Percentiles rank a stretch among this genome's conserved stretches.
These are phyloP conservation scores for Archips crataeganus DNA, from an alignment of 2,888 invertebrate species.

Conservation along the genomic window DNA sequence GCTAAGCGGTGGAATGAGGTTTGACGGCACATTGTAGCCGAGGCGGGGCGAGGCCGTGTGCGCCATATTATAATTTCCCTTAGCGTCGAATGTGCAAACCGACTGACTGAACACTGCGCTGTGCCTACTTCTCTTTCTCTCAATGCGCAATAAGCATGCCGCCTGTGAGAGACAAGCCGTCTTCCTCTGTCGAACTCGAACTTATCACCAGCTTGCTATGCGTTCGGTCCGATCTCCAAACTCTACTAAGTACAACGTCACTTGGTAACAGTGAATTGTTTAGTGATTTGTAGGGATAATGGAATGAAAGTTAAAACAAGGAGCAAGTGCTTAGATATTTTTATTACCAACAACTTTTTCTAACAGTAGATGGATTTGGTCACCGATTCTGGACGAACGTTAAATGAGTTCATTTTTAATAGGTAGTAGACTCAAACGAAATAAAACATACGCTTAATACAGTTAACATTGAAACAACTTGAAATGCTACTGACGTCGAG, in stretches of 20 bases:
- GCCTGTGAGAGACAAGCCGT: conserved; percentile 55
- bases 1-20: conserved; percentile 85
- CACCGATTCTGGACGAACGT: background rate
- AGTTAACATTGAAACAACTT: background rate
- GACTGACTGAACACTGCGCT: conserved; percentile 75
- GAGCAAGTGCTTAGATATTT: background rate
- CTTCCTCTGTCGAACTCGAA: conserved; percentile 38
- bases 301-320: background rate
- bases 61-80: conserved; percentile 85
- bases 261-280: conserved; percentile 27
- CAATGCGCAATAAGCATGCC: conserved; percentile 67
- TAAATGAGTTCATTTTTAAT: background rate
- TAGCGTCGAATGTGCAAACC: conserved; percentile 83
- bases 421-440: background rate
- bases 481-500: too few relatives aligned
- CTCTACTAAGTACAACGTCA: conserved; percentile 3
- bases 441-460: background rate
- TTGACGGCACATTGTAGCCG: conserved; percentile 84
- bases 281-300: conserved; percentile 8
- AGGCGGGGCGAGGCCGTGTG: conserved; percentile 84
- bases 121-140: conserved; percentile 79
- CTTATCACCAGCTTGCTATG: conserved; percentile 21
- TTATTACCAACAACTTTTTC: background rate
- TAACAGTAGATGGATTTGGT: background rate
- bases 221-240: conserved; percentile 25